Base-by-base conservation (phyloP, 2,888 invertebrate species). In the Nephrotoma appendiculata region DNA sequence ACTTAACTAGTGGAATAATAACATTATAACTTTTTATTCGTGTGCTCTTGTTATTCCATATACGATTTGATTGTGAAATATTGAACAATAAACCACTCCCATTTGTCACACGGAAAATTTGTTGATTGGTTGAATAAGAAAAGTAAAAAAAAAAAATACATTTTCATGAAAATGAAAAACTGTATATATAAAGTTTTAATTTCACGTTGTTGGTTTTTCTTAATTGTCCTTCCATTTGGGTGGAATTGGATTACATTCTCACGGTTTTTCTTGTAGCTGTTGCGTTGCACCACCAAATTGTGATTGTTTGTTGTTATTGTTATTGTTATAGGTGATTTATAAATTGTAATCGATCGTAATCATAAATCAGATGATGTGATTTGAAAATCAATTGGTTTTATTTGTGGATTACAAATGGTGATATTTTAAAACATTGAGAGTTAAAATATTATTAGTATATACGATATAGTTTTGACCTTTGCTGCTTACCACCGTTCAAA, bases 41-140 rank as follows among this genome's bases (percentile, higher is more conserved):
- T 41, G 84, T 84, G 43, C 42, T 84, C 41, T 42, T 84, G 41
- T 84, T 84, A 41, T 43, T 42, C 84, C 42, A 42, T 43, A 84
- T 84, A 42, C 41, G 43, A 43, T 84, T 42, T 84, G 84, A 84
- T 84, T 84, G 84, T 84, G 84, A 84, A 84, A 84, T 84, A 84
- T 84, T 84, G 84, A 15, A 84, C 43, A 84, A 84, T 85, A 85
- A 44, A 85, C 85, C 85, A 85, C 85, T 44, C 85, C 85, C 44
- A 85, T 85, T 85, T 85, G 85, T 85, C 85, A 85, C 85, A 85
- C 85, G 85, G 43, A 84, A 42, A 42, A 71, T 71, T 84, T 84
- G 84, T 42, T 84, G 84, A 84, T 84, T 84, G 84, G 84, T 84
- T 84, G 84, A 84, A 84, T 84, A 84, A 84, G 84, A 42, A 84